phyloP scores from a whole-genome alignment of 2,888 invertebrate genomes.

The Danaus chrysippus region DNA sequence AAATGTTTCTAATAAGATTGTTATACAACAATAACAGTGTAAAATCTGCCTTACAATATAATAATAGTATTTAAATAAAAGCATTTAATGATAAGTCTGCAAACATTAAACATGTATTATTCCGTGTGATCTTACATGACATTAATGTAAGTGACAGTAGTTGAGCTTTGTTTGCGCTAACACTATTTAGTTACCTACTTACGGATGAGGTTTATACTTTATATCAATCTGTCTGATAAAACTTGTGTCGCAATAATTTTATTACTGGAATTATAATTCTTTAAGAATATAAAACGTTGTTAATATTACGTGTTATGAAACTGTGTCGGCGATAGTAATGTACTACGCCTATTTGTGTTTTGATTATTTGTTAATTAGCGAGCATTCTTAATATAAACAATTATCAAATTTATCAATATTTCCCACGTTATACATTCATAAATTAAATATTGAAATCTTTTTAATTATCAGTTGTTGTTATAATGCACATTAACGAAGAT shows the following conservation, averaged over 20 bases:
- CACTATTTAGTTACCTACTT: slow-evolving; percentile 26
- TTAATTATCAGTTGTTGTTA: slow-evolving; percentile 32
- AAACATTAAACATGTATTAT: slow-evolving; percentile 38
- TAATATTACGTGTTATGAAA: neutral
- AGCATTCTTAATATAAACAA: neutral
- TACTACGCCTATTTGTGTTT: no score
- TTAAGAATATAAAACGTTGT: neutral
- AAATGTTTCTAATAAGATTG: neutral
- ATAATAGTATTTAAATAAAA: slow-evolving; percentile 28
- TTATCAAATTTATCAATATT: slow-evolving; percentile 28
- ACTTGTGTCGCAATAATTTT: neutral
- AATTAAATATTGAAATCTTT: slow-evolving; percentile 35
- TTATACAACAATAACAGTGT: slow-evolving; percentile 7
- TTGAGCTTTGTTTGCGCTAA: slow-evolving; percentile 46
- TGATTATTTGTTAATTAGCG: no score
- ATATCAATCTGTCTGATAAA: slow-evolving; percentile 22
- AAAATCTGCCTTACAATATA: slow-evolving; percentile 25
- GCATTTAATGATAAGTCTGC: slow-evolving; percentile 31
- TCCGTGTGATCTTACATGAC: slow-evolving; percentile 42
- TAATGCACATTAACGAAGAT: neutral
- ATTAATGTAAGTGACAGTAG: slow-evolving; percentile 51
- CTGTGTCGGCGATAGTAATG: no score
- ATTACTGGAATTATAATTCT: slow-evolving; percentile 9
- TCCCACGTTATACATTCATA: slow-evolving; percentile 40
- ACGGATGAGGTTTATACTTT: slow-evolving; percentile 17